Evolutionary conservation across 2,888 invertebrate species (phyloP), one percentile per base, ranked within the genome.

Genomic region (Hybos culiciformis): DNA sequence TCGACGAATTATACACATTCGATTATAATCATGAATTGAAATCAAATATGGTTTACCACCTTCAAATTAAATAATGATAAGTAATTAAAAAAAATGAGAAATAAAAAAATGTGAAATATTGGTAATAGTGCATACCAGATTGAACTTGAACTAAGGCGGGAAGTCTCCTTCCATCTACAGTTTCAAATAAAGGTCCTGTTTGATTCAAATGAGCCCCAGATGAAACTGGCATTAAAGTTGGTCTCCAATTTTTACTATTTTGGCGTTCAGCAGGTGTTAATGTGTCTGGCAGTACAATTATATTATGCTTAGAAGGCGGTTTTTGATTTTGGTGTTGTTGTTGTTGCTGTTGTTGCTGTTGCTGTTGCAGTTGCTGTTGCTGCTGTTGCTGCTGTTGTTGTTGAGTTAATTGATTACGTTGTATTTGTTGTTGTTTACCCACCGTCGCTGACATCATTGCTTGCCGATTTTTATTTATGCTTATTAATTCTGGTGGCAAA

Each of bases 1-100:
- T 2, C 78, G 68, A 6, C 80, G 70, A 60, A 81, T 72, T 43
- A 80, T 72, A 60, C 80, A 81, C 81, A 82, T 81, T 50, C 83
- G 80, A 62, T 83, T 83, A 63, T 82, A 83, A 56, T 85, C 84
- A 39, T 80, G 77, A 26, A 84, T 72, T 4, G 82, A 82, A 53
- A 85, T 78, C 59, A 83, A 81, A 62, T 80, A 83, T 1, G 83
- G 78, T 55, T 80, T 80, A n/a, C 83, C 83, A 1, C 81, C n/a
- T 29, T n/a, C n/a, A n/a, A n/a, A n/a, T n/a, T n/a, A n/a, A n/a
- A n/a, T n/a, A n/a, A n/a, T n/a, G n/a, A n/a, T n/a, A n/a, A n/a
- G n/a, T n/a, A n/a, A n/a, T n/a, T n/a, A n/a, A n/a, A n/a, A n/a
- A n/a, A n/a, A n/a, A n/a, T n/a, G n/a, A n/a, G n/a, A n/a, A n/a